Conservation (phyloP, 2,113 vertebrate species). For the Melanerpes aurifrons region DNA sequence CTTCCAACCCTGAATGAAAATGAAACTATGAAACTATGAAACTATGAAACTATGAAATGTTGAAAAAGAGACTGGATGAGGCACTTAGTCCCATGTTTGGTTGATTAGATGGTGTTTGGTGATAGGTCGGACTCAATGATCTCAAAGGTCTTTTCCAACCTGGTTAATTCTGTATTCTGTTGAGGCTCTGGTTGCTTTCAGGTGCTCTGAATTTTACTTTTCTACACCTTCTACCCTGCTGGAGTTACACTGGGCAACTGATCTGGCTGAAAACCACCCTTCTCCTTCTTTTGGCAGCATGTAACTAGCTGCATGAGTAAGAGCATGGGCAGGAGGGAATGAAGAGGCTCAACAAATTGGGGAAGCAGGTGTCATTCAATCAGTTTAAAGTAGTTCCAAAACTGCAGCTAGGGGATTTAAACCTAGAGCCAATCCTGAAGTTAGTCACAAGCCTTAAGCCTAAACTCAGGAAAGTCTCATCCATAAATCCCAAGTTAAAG, state of each 20-base stretch:
- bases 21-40: too few relatives aligned
- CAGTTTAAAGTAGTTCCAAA: not conserved
- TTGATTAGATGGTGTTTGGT: too few relatives aligned
- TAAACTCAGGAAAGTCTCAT: not conserved
- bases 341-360: not conserved
- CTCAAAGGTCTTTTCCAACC: too few relatives aligned
- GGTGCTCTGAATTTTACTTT: not conserved
- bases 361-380: not conserved
- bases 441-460: not conserved
- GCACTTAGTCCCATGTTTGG: too few relatives aligned
- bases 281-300: not conserved
- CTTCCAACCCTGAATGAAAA: too few relatives aligned
- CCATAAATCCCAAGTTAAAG: not conserved
- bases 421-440: not conserved
- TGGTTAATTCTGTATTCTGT: too few relatives aligned
- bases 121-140: too few relatives aligned
- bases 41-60: too few relatives aligned
- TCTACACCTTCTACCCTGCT: not conserved
- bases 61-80: too few relatives aligned
- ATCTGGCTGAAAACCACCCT: not conserved
- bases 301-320: not conserved
- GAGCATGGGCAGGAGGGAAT: not conserved
- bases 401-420: not conserved
- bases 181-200: not conserved
- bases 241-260: not conserved